Percentiles rank a stretch among this genome's conserved stretches.
These are phyloP conservation scores for Drosophila neonasuta DNA, from an alignment of 2,888 invertebrate genomes.

Conservation along the genomic window DNA sequence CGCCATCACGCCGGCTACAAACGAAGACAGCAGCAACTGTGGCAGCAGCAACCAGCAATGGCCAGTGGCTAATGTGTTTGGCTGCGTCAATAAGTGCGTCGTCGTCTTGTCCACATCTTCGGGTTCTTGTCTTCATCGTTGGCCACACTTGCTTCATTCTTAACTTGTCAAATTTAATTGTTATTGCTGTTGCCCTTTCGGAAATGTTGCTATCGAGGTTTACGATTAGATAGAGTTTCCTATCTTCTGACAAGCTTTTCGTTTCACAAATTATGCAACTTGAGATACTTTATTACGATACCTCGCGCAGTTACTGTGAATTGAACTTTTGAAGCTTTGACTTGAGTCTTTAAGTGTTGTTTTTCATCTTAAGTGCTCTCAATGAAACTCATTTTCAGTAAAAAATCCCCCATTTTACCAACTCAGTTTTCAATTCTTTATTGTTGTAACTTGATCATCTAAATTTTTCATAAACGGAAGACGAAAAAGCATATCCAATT, in stretches of 20 bases:
- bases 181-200: conserved; percentile 41
- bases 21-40: conserved; percentile 2
- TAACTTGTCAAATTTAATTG: conserved; percentile 62
- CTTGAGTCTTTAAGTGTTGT: too few species aligned
- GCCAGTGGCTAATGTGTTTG: conserved; percentile 70
- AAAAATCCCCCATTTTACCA: too few species aligned
- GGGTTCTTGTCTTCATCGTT: conserved; percentile 39
- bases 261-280: not conserved
- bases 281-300: not conserved
- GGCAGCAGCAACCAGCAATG: conserved; percentile 7
- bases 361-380: too few species aligned
- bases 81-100: conserved; percentile 74
- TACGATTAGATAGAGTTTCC: not conserved
- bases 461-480: too few species aligned
- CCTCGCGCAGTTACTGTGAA: not conserved
- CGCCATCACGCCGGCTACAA: conserved; percentile 63
- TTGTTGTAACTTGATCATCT: too few species aligned
- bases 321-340: not conserved
- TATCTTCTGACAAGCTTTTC: not conserved
- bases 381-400: too few species aligned
- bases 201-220: conserved; percentile 9
- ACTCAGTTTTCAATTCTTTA: too few species aligned
- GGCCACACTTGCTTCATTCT: conserved; percentile 25
- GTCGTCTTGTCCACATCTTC: conserved; percentile 30
- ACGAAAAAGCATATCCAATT: too few species aligned